These are phyloP conservation scores for Myotis findleyi DNA, from an alignment of 2,797 vertebrate species.

Conservation along the genomic window DNA sequence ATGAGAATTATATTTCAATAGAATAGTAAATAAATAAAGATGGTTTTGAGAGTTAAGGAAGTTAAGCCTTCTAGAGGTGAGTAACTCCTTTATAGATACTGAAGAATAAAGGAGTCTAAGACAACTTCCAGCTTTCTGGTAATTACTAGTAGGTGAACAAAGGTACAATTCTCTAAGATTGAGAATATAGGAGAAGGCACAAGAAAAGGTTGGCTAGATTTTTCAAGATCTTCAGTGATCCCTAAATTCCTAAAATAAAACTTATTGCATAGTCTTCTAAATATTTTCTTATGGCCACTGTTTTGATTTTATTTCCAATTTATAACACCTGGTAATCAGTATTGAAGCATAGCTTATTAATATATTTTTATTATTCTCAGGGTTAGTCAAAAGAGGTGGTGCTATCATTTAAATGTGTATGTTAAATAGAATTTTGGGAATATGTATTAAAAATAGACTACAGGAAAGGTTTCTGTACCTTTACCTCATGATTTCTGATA, in stretches of 20 bases:
- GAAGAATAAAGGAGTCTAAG: not conserved
- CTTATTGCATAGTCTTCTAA: not conserved
- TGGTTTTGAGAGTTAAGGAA: not conserved
- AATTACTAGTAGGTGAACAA: not conserved
- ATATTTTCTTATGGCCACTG: not conserved
- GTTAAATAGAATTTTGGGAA: conserved; percentile 32
- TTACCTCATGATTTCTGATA: conserved; percentile 61
- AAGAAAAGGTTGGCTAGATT: not conserved
- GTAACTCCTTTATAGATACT: not conserved
- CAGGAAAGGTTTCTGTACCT: not conserved
- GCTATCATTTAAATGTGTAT: not conserved
- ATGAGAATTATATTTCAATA: not conserved
- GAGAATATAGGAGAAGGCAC: not conserved
- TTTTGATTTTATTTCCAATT: not conserved
- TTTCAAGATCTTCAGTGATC: not conserved
- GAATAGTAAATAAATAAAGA: not conserved
- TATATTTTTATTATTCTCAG: not conserved
- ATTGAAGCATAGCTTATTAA: not conserved
- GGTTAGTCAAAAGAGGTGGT: not conserved
- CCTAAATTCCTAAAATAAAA: not conserved
- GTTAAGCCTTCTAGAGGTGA: not conserved
- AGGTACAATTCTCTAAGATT: not conserved
- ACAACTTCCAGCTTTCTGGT: not conserved
- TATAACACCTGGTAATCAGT: not conserved
- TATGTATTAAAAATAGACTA: conserved; percentile 32